These are phyloP conservation scores for Augochlora pura DNA, from an alignment of 1,140 invertebrate genomes.

Conservation along the genomic window DNA sequence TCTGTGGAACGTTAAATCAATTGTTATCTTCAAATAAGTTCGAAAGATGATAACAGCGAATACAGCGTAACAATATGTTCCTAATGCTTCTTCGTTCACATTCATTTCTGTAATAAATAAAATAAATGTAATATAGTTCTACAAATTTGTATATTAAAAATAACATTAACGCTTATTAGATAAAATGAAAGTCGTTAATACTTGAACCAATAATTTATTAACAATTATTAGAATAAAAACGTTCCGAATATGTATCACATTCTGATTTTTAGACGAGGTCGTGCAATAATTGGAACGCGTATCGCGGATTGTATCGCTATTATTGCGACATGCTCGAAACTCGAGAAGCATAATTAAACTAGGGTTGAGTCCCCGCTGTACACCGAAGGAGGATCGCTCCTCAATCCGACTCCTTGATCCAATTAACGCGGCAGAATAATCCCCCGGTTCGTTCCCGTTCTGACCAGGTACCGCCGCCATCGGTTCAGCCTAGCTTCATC, in stretches of 20 bases:
- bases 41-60: too few species aligned
- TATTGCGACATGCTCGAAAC: constrained; percentile 63
- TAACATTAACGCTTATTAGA: too few species aligned
- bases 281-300: constrained; percentile 17
- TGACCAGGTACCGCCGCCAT: constrained; percentile 44
- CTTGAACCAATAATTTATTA: too few species aligned
- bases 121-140: too few species aligned
- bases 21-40: too few species aligned
- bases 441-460: constrained; percentile 50
- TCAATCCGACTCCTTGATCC: constrained; percentile 69
- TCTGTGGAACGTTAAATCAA: too few species aligned
- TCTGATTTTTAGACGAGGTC: background rate
- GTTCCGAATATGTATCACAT: background rate
- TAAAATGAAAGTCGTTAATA: too few species aligned
- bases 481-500: constrained; percentile 65
- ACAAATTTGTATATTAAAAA: too few species aligned
- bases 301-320: constrained; percentile 56
- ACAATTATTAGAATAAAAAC: too few species aligned
- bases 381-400: constrained; percentile 55
- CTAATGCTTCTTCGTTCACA: too few species aligned
- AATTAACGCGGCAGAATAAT: constrained; percentile 71
- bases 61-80: too few species aligned
- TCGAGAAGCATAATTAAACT: constrained; percentile 69
- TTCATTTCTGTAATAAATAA: too few species aligned
- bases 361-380: constrained; percentile 47